A percentile compares a stretch with the other conserved stretches of the same genome.
phyloP scores from a whole-genome alignment of 2,113 vertebrate genomes.

The Onychostoma macrolepis region DNA sequence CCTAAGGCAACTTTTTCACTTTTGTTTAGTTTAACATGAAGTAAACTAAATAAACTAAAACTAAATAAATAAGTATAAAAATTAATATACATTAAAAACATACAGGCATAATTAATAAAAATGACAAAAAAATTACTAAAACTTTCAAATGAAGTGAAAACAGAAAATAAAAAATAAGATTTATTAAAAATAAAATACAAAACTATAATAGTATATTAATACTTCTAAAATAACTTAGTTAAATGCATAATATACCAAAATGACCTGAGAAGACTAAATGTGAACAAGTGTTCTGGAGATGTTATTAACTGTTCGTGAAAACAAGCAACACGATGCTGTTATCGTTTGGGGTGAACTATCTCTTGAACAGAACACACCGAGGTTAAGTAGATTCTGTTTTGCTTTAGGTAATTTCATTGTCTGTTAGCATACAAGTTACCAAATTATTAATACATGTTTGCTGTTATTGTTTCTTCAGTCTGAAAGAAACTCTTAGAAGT shows the following conservation, averaged over 20 bases:
- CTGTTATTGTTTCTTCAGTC: not conserved
- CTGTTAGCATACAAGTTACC: not conserved
- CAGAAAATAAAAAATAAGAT: not conserved
- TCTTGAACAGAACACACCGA: not conserved
- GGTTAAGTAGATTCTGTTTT: not conserved
- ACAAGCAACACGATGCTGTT: not conserved
- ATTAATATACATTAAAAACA: not conserved
- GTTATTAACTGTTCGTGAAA: not conserved
- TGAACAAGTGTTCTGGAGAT: too few relatives aligned
- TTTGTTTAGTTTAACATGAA: not conserved
- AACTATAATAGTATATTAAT: too few relatives aligned
- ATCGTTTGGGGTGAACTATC: not conserved
- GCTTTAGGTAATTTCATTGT: not conserved
- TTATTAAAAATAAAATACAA: not conserved
- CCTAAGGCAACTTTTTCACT: too few relatives aligned
- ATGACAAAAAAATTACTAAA: not conserved
- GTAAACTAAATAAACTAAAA: not conserved
- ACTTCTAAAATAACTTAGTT: too few relatives aligned
- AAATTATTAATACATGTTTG: not conserved
- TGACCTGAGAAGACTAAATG: too few relatives aligned
- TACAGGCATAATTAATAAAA: not conserved
- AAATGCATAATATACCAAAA: too few relatives aligned
- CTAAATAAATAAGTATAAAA: not conserved
- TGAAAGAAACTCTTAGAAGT: constrained; percentile 1
- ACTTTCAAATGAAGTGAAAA: not conserved